A percentile compares a stretch with the other conserved stretches of the same genome.
Evolutionary conservation across 2,113 vertebrate species (phyloP).

Genomic region (Phodopus roborovskii): DNA sequence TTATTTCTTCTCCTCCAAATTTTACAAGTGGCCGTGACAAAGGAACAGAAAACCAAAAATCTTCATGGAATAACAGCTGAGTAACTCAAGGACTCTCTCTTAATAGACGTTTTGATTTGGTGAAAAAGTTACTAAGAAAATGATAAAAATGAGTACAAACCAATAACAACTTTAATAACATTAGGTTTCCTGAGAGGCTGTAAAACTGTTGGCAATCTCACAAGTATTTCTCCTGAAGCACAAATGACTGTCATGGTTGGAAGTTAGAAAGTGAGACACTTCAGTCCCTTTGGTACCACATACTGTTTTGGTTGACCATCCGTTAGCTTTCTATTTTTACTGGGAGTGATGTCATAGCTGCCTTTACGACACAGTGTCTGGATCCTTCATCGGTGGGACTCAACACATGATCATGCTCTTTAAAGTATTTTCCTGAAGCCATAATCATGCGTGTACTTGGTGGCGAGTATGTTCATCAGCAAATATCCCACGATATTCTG

Average conservation of each 20-base stretch:
- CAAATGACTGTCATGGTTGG: slow-evolving; percentile 71
- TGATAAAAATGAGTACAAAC: neutral
- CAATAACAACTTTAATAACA: slow-evolving; percentile 38
- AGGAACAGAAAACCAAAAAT: neutral
- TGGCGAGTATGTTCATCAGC: slow-evolving; percentile 25
- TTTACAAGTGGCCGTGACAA: neutral
- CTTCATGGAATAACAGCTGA: neutral
- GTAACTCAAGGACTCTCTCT: neutral
- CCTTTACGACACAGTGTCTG: slow-evolving; percentile 66
- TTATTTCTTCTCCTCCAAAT: neutral
- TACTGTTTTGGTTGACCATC: slow-evolving; percentile 74
- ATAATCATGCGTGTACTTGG: neutral
- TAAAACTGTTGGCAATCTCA: slow-evolving; percentile 59
- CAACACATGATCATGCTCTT: neutral
- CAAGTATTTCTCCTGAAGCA: slow-evolving; percentile 67
- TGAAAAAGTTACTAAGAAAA: neutral
- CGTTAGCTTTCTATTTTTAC: slow-evolving; percentile 71
- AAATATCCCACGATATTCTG: neutral
- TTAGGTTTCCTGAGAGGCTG: slow-evolving; percentile 48
- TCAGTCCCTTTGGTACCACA: slow-evolving; percentile 54
- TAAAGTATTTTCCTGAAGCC: slow-evolving; percentile 14
- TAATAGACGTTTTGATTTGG: neutral
- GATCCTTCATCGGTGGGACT: slow-evolving; percentile 48
- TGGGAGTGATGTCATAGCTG: slow-evolving; percentile 63
- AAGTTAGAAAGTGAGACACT: slow-evolving; percentile 34